Conservation (phyloP, 2,113 vertebrate species). For the Antechinus flavipes region DNA sequence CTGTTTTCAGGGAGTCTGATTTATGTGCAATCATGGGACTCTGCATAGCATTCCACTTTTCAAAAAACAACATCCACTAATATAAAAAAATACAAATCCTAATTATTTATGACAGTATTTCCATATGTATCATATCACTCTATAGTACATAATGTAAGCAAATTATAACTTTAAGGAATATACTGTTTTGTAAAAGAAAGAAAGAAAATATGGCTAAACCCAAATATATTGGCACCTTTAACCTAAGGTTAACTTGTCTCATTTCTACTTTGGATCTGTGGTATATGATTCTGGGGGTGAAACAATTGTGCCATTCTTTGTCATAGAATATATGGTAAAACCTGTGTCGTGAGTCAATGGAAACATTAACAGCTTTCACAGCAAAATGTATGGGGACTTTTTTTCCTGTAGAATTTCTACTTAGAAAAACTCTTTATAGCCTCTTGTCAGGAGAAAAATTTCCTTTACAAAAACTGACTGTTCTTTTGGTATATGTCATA, state of each 20-base stretch:
- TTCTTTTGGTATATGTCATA: not conserved
- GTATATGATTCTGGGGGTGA: not conserved
- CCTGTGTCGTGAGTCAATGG: slow-evolving; percentile 25
- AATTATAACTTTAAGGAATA: not conserved
- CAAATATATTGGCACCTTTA: not conserved
- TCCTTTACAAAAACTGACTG: slow-evolving; percentile 27
- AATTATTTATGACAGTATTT: not conserved
- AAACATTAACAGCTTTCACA: not conserved
- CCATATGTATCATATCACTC: not conserved
- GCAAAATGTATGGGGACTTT: not conserved
- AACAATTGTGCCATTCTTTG: slow-evolving; percentile 15
- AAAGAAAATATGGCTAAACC: not conserved
- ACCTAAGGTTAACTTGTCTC: not conserved
- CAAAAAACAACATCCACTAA: not conserved
- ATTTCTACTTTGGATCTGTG: not conserved
- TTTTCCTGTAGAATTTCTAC: slow-evolving; percentile 12
- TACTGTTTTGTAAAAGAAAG: not conserved
- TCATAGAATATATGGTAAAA: slow-evolving; percentile 12
- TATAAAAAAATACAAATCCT: not conserved
- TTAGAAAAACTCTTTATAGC: not conserved
- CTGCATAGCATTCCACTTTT: not conserved
- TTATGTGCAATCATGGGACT: not conserved
- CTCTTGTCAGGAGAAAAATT: slow-evolving; percentile 5
- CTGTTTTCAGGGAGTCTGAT: not conserved
- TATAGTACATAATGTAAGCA: not conserved